A percentile compares a stretch with the other conserved stretches of the same genome.
Conservation (phyloP, 2,797 vertebrate genomes). For the Sebastolobus alascanus region DNA sequence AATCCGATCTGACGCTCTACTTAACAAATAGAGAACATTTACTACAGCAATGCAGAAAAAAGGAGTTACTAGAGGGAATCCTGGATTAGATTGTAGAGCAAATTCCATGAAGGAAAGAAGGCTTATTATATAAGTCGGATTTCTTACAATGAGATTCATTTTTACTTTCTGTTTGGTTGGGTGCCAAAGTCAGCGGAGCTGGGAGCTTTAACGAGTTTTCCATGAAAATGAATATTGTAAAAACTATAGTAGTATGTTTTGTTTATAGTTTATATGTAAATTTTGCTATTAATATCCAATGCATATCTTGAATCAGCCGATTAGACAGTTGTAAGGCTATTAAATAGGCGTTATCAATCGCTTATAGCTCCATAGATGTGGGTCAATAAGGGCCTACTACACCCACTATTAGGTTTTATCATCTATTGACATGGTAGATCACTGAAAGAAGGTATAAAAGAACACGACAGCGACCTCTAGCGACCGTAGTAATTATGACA, state of each 20-base stretch:
- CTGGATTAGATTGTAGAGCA: constrained; percentile 14
- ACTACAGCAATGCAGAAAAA: neutral
- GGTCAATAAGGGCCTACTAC: no score
- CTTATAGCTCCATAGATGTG: no score
- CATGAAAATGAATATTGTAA: constrained; percentile 13
- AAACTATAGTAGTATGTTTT: neutral
- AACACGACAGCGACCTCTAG: no score
- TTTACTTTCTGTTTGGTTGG: constrained; percentile 18
- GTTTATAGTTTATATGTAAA: no score
- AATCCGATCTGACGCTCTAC: neutral
- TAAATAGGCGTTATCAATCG: no score
- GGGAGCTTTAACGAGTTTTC: constrained; percentile 14
- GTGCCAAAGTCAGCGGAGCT: neutral
- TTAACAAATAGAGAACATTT: constrained; percentile 2
- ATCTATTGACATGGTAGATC: no score
- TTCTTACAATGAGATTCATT: constrained; percentile 16
- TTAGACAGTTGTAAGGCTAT: no score
- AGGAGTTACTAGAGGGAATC: neutral
- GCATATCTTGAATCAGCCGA: neutral
- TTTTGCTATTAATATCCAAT: neutral
- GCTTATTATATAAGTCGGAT: constrained; percentile 11
- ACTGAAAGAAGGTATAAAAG: no score
- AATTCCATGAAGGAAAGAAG: constrained; percentile 4
- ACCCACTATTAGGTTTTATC: no score
- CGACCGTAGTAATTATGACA: no score